phyloP scores from a whole-genome alignment of 2,888 invertebrate species.

The Dicyrtomina minuta region DNA sequence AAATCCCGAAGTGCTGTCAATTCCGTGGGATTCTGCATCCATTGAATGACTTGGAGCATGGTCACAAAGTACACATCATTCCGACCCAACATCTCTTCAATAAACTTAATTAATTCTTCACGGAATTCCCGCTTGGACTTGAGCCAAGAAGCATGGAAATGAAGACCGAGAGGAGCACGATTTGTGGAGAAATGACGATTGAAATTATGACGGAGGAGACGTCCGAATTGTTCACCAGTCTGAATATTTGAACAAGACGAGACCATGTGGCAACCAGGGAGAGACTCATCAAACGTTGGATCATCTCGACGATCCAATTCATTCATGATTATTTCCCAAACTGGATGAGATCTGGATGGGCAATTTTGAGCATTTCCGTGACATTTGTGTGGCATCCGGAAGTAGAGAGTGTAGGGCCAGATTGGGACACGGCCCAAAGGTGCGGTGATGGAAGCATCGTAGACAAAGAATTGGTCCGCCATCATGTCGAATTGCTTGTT shows the following conservation, averaged over 20 bases:
- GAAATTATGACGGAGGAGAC: slow-evolving; percentile 89
- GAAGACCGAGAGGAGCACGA: slow-evolving; percentile 78
- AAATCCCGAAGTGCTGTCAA: slow-evolving; percentile 82
- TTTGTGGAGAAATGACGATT: slow-evolving; percentile 90
- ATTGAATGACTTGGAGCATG: slow-evolving; percentile 82
- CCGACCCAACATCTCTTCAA: slow-evolving; percentile 84
- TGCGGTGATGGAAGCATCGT: slow-evolving; percentile 93
- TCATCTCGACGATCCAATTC: slow-evolving; percentile 90
- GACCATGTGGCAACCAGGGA: slow-evolving; percentile 92
- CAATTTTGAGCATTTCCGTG: slow-evolving; percentile 93
- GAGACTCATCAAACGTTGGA: slow-evolving; percentile 87
- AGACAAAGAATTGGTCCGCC: slow-evolving; percentile 85
- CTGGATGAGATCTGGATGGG: slow-evolving; percentile 77
- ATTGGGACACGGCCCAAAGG: slow-evolving; percentile 86
- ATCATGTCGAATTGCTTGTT: slow-evolving; percentile 98
- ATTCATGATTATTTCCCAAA: slow-evolving; percentile 97
- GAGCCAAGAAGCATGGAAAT: slow-evolving; percentile 94
- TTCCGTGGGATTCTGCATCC: slow-evolving; percentile 95
- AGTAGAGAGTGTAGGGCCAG: slow-evolving; percentile 99
- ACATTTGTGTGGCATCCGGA: slow-evolving; percentile 92
- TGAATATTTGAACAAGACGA: slow-evolving; percentile 92
- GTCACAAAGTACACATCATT: slow-evolving; percentile 93
- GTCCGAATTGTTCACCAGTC: slow-evolving; percentile 81
- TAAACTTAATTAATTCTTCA: slow-evolving; percentile 87
- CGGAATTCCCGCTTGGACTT: slow-evolving; percentile 91